These are phyloP conservation scores for Dendroctonus ponderosae DNA, from an alignment of 1,140 invertebrate genomes.

Conservation along the genomic window DNA sequence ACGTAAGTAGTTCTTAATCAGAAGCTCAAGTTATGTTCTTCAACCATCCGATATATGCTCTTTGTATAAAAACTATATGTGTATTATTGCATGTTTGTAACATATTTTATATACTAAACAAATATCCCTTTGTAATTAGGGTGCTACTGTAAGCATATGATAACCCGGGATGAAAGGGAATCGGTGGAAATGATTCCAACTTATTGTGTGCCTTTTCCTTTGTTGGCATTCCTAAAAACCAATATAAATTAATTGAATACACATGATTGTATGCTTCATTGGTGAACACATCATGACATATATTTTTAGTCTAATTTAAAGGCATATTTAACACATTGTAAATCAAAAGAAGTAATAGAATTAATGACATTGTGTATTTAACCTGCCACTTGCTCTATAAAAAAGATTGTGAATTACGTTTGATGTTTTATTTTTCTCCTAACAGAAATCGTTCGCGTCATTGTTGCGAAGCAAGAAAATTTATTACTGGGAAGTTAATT, in stretches of 20 bases:
- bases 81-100: slow-evolving; percentile 21
- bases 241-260: background rate
- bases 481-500: too few species aligned
- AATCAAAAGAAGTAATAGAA: slow-evolving; percentile 18
- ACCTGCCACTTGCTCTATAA: slow-evolving; percentile 30
- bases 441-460: too few species aligned
- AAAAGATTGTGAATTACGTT: slow-evolving; percentile 22
- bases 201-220: slow-evolving; percentile 18
- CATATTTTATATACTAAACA: slow-evolving; percentile 17
- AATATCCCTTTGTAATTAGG: slow-evolving; percentile 6
- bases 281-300: slow-evolving; percentile 9
- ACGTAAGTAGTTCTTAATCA: slow-evolving; percentile 1
- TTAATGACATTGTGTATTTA: slow-evolving; percentile 24
- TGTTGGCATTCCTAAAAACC: slow-evolving; percentile 11
- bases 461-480: too few species aligned
- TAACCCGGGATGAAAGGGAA: slow-evolving; percentile 6
- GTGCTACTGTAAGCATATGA: slow-evolving; percentile 6
- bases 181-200: background rate
- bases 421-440: slow-evolving; percentile 2
- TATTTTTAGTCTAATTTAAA: slow-evolving; percentile 16
- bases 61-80: slow-evolving; percentile 14
- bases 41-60: slow-evolving; percentile 18
- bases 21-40: slow-evolving; percentile 15
- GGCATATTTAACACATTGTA: slow-evolving; percentile 14
- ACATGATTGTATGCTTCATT: slow-evolving; percentile 4